These are phyloP conservation scores for Apostichopus californicus DNA, from an alignment of 35 echinoderm and acorn worm species.

Conservation along the genomic window DNA sequence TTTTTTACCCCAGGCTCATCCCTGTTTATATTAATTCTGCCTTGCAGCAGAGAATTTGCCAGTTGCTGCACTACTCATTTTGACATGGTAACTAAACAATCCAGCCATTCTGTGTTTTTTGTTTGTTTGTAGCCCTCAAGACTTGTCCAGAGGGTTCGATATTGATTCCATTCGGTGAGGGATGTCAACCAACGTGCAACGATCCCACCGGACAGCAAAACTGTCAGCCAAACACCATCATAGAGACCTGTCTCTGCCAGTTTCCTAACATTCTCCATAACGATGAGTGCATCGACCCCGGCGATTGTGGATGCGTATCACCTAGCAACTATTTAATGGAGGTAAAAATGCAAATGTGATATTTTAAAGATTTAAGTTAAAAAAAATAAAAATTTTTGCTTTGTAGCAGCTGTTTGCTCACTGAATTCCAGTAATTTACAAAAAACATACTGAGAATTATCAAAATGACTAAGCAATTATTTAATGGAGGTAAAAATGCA, in stretches of 20 bases:
- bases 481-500: neutral
- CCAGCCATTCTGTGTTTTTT: too few species aligned
- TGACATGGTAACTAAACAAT: too few species aligned
- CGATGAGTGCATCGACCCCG: constrained; percentile 2
- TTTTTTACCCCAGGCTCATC: too few species aligned
- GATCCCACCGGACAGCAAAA: neutral
- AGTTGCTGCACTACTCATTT: too few species aligned
- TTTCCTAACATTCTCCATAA: constrained; percentile 12
- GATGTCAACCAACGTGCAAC: neutral
- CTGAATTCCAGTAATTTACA: too few species aligned
- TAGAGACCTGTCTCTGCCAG: constrained; percentile 39
- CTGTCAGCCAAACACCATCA: neutral
- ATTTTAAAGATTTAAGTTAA: too few species aligned
- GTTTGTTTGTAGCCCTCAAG: too few species aligned
- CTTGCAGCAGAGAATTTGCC: too few species aligned
- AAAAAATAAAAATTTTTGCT: too few species aligned
- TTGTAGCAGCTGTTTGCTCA: too few species aligned
- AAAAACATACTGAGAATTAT: too few species aligned
- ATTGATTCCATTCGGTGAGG: neutral
- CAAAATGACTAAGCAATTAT: neutral
- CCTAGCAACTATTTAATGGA: constrained; percentile 4
- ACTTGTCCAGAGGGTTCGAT: neutral
- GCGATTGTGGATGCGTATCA: constrained; percentile 35
- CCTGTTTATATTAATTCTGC: too few species aligned
- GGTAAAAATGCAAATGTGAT: neutral